These are phyloP conservation scores for Homalodisca vitripennis DNA, from an alignment of 1,140 invertebrate species.

Conservation along the genomic window DNA sequence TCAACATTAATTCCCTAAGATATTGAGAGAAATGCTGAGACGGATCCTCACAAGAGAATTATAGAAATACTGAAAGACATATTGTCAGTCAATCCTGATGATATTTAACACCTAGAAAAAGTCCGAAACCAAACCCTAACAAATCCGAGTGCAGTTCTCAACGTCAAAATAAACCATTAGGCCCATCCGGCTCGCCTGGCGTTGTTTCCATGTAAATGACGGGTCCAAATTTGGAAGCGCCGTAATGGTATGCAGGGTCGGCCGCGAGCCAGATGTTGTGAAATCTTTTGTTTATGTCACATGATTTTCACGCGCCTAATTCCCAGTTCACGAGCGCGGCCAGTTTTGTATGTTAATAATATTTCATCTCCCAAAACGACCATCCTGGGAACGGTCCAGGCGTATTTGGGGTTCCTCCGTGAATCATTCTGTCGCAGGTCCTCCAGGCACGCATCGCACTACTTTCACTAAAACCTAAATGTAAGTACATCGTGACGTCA, in stretches of 20 bases:
- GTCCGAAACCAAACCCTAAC: too few relatives aligned
- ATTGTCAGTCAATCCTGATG: too few relatives aligned
- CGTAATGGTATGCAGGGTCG: background rate
- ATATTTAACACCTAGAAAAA: too few relatives aligned
- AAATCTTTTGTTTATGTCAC: background rate
- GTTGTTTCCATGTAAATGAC: slow-evolving; percentile 2
- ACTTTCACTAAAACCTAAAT: too few relatives aligned
- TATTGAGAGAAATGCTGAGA: too few relatives aligned
- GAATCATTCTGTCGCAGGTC: background rate
- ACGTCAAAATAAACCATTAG: too few relatives aligned
- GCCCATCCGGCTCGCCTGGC: background rate
- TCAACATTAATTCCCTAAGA: too few relatives aligned
- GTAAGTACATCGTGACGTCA: too few relatives aligned
- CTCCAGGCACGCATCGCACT: too few relatives aligned
- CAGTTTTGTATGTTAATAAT: background rate
- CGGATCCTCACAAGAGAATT: too few relatives aligned
- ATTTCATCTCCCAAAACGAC: background rate
- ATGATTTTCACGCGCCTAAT: background rate
- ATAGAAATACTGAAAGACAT: too few relatives aligned
- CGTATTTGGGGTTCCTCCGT: background rate
- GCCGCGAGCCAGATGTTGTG: background rate
- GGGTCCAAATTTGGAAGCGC: slow-evolving; percentile 12
- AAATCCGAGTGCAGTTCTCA: too few relatives aligned
- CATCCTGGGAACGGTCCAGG: background rate
- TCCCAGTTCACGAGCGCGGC: background rate